Evolutionary conservation across 2,888 invertebrate species (phyloP).

Genomic region (Tetramorium bicarinatum): DNA sequence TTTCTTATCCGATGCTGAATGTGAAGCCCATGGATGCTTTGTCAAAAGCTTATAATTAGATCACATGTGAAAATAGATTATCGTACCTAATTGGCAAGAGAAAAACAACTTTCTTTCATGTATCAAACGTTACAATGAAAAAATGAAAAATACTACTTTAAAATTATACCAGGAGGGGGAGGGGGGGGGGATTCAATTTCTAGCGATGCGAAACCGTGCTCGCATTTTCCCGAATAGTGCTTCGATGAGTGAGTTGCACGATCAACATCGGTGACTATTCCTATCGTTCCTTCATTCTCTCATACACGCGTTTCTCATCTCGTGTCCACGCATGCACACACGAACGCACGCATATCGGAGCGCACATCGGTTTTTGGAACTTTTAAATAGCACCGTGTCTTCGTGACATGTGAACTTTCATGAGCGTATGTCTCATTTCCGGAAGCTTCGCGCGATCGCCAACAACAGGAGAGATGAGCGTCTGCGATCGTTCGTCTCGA

Average conservation of each 20-base stretch:
- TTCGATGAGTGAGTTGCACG: neutral
- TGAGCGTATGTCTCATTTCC: slow-evolving; percentile 52
- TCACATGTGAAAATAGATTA: neutral
- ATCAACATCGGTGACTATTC: slow-evolving; percentile 29
- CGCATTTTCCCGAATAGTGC: neutral
- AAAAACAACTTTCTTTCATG: neutral
- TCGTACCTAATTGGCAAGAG: neutral
- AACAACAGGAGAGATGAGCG: slow-evolving; percentile 56
- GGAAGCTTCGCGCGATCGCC: slow-evolving; percentile 62
- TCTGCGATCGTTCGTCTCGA: slow-evolving; percentile 15
- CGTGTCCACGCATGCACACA: slow-evolving; percentile 32
- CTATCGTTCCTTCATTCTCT: slow-evolving; percentile 35
- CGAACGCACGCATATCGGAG: slow-evolving; percentile 55
- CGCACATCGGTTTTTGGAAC: slow-evolving; percentile 77
- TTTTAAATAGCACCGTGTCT: slow-evolving; percentile 84
- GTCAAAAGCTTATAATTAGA: neutral
- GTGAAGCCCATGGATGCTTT: slow-evolving; percentile 37
- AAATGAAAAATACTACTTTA: neutral
- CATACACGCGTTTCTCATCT: slow-evolving; percentile 17
- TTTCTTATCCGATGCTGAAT: slow-evolving; percentile 56
- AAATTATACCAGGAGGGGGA: neutral
- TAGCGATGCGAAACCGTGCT: neutral
- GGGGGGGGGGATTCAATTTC: neutral
- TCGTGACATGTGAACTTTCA: slow-evolving; percentile 59
- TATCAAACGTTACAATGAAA: slow-evolving; percentile 6